These are phyloP conservation scores for Elaeidobius kamerunicus DNA, from an alignment of 2,888 invertebrate species.

Conservation along the genomic window DNA sequence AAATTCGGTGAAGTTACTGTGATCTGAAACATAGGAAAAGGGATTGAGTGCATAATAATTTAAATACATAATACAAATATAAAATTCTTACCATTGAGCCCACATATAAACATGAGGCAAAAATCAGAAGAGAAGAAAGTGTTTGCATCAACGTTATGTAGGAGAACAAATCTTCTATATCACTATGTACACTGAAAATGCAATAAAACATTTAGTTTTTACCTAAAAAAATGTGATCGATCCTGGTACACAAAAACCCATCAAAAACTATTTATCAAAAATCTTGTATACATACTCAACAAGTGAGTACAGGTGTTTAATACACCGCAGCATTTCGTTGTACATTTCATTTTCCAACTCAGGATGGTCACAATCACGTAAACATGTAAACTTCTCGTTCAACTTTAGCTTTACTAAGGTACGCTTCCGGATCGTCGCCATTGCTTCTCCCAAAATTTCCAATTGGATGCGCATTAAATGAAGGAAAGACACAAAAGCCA, in stretches of 20 bases:
- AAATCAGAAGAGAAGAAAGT: constrained; percentile 36
- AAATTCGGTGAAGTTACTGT: constrained; percentile 35
- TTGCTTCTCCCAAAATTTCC: constrained; percentile 35
- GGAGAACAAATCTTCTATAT: constrained; percentile 37
- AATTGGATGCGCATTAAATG: constrained; percentile 37
- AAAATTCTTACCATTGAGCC: constrained; percentile 34
- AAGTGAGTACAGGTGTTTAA: constrained; percentile 35
- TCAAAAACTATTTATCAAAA: neutral
- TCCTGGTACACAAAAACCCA: no score
- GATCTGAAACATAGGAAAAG: constrained; percentile 37
- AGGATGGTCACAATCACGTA: constrained; percentile 30
- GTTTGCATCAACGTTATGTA: constrained; percentile 38
- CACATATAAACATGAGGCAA: constrained; percentile 38
- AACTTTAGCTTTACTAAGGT: constrained; percentile 29
- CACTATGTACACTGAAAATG: constrained; percentile 35
- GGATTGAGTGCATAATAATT: no score
- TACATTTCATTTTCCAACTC: constrained; percentile 34
- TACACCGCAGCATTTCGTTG: constrained; percentile 34
- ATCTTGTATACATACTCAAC: constrained; percentile 32
- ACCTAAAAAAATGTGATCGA: no score
- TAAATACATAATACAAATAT: no score
- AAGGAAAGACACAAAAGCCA: constrained; percentile 34
- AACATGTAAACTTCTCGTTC: constrained; percentile 16
- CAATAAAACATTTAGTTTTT: no score
- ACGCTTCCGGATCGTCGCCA: constrained; percentile 32